A percentile compares a stretch with the other conserved stretches of the same genome.
These are phyloP conservation scores for Papilio aristodemus DNA, from an alignment of 1,140 invertebrate genomes.

Conservation along the genomic window DNA sequence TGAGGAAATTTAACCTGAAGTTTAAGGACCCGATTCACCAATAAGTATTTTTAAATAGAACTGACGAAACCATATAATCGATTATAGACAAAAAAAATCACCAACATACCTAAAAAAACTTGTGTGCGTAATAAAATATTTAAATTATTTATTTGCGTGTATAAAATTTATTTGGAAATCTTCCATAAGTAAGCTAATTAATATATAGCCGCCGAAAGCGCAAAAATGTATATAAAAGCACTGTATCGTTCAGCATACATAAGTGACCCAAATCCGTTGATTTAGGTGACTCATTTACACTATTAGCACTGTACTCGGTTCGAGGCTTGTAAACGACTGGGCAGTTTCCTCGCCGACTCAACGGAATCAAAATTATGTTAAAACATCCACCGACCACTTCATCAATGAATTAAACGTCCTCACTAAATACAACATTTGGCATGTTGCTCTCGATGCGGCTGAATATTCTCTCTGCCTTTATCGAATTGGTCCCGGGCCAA, in stretches of 20 bases:
- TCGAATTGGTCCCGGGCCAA: constrained; percentile 24
- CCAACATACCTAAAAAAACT: too few relatives aligned
- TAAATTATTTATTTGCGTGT: too few relatives aligned
- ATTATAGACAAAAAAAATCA: too few relatives aligned
- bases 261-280: constrained; percentile 12
- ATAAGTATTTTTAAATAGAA: too few relatives aligned
- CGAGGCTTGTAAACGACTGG: not conserved
- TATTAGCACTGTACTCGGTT: not conserved
- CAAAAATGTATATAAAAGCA: not conserved
- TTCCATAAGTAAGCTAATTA: too few relatives aligned
- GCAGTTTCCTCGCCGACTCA: not conserved
- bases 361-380: not conserved
- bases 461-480: constrained; percentile 10
- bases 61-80: too few relatives aligned
- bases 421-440: not conserved
- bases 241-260: not conserved
- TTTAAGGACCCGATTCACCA: too few relatives aligned
- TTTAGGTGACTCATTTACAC: not conserved
- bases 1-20: too few relatives aligned
- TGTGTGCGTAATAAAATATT: too few relatives aligned
- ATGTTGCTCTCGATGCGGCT: not conserved
- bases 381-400: not conserved
- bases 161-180: too few relatives aligned
- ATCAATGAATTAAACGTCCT: constrained; percentile 31
- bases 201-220: not conserved